Base-by-base conservation (phyloP, 23 tunicate genomes). In the Trididemnum miniatum region DNA sequence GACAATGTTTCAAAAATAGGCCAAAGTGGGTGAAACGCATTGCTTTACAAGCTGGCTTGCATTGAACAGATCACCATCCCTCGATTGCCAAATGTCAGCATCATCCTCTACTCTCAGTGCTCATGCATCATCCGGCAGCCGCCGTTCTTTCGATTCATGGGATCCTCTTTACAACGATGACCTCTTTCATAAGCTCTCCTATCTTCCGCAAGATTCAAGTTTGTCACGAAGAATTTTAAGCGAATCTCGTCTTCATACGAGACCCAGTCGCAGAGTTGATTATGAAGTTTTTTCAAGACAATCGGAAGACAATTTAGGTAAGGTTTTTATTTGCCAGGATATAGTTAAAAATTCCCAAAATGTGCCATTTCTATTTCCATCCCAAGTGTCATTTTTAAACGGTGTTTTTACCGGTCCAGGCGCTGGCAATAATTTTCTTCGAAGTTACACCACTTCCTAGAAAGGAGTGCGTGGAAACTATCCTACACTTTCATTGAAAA, bases 61-160 rank as follows among this genome's bases (percentile, higher is more conserved):
- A n/a, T n/a, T n/a, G n/a, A n/a, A n/a, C n/a, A n/a, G 87, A n/a
- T 83, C 79, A 2, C 80, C 80, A 33, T 60, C 87, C 25, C 59
- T 50, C 62, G 87, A 83, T 35, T 38, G 72, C 36, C 51, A 38
- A 0, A 35, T 77, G 1, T 59, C 80, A 15, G 30, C 65, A 12
- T 77, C 89, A 15, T 72, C 89, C 29, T 85, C 89, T 34, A 73
- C 82, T 15, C 50, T 76, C 69, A 85, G 89, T 51, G 83, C 89
- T 1, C 63, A 54, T 34, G 89, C 83, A 3, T 85, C 89, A 4
- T 85, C 89, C 2, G 89, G 89, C 15, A 77, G 83, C 32, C 77
- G 77, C 18, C 81, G 83, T 34, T 85, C 89, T 1, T 65, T 35
- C 31, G 89, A 77, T 32, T 85, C 83, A 28, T 77, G 44, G 1